phyloP scores from a whole-genome alignment of 2,113 vertebrate genomes.

The Gracilinanus agilis region DNA sequence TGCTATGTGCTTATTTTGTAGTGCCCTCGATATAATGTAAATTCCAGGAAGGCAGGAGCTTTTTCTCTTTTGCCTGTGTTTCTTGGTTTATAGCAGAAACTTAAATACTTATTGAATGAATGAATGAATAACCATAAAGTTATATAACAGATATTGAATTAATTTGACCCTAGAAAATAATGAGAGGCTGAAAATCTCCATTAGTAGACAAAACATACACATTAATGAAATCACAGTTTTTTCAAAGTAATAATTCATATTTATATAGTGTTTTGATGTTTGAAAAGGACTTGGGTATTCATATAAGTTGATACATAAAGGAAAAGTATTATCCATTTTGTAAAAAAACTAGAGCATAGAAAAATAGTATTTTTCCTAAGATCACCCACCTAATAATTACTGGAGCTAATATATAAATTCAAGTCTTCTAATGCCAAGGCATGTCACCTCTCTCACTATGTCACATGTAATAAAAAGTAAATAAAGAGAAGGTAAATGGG shows the following conservation, averaged over 20 bases:
- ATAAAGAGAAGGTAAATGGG: no score
- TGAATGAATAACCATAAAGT: not conserved
- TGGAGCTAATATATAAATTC: not conserved
- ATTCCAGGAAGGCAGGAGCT: not conserved
- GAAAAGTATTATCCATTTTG: not conserved
- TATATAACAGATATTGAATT: not conserved
- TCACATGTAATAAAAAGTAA: no score
- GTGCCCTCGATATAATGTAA: not conserved
- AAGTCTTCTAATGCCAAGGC: not conserved
- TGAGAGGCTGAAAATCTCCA: not conserved
- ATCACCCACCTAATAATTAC: not conserved
- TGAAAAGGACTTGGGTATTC: not conserved
- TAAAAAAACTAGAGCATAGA: not conserved
- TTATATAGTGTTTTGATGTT: not conserved
- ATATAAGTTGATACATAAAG: not conserved
- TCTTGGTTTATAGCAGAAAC: not conserved
- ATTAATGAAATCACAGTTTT: not conserved
- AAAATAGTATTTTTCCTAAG: not conserved
- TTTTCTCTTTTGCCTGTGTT: not conserved
- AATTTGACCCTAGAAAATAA: not conserved
- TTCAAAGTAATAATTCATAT: not conserved
- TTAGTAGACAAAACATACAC: not conserved
- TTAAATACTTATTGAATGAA: not conserved
- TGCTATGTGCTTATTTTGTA: not conserved
- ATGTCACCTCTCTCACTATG: not conserved